Conservation (phyloP, 2,797 vertebrate genomes). For the Pangasius sanitwongsei region DNA sequence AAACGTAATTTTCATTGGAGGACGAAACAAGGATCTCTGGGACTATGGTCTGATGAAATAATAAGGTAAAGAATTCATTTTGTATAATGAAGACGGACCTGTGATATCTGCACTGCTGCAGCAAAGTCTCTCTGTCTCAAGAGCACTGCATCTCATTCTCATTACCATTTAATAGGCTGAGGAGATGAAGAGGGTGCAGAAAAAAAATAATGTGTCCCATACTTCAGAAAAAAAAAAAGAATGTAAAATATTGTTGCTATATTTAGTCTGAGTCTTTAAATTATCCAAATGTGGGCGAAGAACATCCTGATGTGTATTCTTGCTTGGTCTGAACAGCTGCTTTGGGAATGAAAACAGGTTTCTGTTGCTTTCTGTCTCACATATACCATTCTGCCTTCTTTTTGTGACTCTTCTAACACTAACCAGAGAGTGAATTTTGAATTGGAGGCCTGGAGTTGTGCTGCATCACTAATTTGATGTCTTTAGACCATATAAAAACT, state of each 20-base stretch:
- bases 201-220: not conserved
- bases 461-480: constrained; percentile 9
- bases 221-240: not conserved
- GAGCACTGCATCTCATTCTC: constrained; percentile 25
- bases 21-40: not conserved
- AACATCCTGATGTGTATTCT: not conserved
- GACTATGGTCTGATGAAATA: not conserved
- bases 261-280: constrained; percentile 33
- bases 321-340: not conserved
- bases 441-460: not conserved
- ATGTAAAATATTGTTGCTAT: not conserved
- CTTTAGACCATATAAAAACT: not conserved
- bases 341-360: not conserved
- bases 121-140: not conserved
- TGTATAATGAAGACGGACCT: constrained; percentile 1
- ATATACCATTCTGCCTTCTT: not conserved
- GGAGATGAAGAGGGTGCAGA: constrained; percentile 29
- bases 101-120: not conserved
- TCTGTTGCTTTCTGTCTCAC: not conserved
- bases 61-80: constrained; percentile 12
- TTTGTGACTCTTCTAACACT: not conserved
- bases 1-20: not conserved
- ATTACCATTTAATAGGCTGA: constrained; percentile 46
- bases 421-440: not conserved
- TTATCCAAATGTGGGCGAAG: not conserved